Conservation (phyloP, 2,797 vertebrate genomes). For the Chloroceryle amazona region DNA sequence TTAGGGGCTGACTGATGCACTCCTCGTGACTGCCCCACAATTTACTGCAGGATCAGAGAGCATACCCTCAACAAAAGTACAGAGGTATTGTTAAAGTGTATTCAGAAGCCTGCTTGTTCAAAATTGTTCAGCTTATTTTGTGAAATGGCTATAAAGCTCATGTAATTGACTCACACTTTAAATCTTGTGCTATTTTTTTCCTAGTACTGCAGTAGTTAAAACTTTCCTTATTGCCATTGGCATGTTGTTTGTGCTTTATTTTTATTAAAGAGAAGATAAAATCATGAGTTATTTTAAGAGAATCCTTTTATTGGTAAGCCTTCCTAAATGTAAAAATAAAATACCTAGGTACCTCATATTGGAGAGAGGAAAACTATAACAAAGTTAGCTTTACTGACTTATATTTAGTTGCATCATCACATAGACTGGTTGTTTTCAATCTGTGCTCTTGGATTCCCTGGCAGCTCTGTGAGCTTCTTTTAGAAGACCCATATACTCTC, state of each 20-base stretch:
- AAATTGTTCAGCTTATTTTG: neutral
- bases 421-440: neutral
- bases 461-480: neutral
- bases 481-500: neutral
- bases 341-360: neutral
- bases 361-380: neutral
- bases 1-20: neutral
- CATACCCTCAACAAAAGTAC: neutral
- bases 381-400: neutral
- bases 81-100: neutral
- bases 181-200: neutral
- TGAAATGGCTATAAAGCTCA: neutral
- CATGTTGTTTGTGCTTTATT: neutral
- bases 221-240: neutral
- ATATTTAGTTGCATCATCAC: neutral
- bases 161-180: neutral
- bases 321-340: neutral
- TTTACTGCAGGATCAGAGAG: neutral
- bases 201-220: neutral
- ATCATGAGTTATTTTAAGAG: neutral
- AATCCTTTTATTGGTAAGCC: neutral
- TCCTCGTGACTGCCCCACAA: fast-evolving
- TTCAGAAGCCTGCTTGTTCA: neutral
- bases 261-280: neutral
- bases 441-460: fast-evolving